Percentiles rank a stretch among this genome's conserved stretches.
Conservation (phyloP, 2,113 vertebrate species). For the Corythaixoides concolor region DNA sequence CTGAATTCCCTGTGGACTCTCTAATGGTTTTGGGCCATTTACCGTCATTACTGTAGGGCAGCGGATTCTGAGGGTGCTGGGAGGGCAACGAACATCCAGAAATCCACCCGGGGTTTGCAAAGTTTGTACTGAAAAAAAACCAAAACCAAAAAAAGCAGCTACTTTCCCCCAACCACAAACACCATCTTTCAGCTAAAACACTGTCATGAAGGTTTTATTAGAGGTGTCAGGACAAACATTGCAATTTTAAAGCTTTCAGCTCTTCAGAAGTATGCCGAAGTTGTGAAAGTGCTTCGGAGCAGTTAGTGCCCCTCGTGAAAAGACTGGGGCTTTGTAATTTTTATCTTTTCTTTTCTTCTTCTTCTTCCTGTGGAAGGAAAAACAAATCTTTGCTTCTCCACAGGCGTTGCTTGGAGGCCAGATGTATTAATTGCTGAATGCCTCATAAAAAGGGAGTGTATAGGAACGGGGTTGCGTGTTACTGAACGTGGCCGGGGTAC, state of each 20-base stretch:
- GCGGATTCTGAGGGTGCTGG: neutral
- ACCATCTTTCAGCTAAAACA: neutral
- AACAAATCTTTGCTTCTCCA: neutral
- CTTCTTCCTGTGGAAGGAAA: neutral
- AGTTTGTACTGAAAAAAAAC: too few species aligned
- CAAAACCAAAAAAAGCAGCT: neutral
- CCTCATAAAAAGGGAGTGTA: fast-evolving
- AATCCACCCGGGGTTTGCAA: neutral
- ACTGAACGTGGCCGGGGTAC: neutral
- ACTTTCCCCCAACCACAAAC: neutral
- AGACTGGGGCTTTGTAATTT: neutral
- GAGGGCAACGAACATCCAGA: neutral
- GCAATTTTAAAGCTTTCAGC: neutral
- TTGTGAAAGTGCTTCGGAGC: neutral
- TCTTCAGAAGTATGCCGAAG: neutral
- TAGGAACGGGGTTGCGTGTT: too few species aligned
- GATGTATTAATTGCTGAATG: neutral
- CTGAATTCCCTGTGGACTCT: neutral
- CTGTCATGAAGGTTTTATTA: neutral
- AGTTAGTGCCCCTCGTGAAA: neutral
- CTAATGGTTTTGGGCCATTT: neutral
- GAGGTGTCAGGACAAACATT: neutral
- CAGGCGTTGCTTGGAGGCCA: neutral
- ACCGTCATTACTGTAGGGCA: neutral
- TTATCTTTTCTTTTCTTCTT: neutral